Evolutionary conservation across 1,140 invertebrate species (phyloP).

Genomic region (Papilio polyxenes): DNA sequence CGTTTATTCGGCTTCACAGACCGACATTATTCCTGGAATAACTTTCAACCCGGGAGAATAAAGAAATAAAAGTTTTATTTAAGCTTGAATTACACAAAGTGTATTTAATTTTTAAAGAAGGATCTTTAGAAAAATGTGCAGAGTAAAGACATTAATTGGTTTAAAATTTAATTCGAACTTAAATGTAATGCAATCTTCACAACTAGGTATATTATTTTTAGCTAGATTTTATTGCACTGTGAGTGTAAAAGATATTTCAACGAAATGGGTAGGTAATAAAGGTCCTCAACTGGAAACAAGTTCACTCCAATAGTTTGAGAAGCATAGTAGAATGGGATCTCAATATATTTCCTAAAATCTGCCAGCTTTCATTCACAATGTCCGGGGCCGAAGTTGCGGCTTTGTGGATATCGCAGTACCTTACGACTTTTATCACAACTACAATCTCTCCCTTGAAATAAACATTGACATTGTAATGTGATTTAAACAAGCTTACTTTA

Average conservation of each 20-base stretch:
- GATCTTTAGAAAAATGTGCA: not conserved
- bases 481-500: not conserved
- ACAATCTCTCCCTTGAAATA: not conserved
- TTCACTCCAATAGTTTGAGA: not conserved
- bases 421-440: no score
- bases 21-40: slow-evolving; percentile 9
- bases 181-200: no score
- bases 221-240: not conserved
- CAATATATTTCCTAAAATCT: not conserved
- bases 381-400: no score
- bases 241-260: not conserved
- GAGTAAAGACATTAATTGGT: not conserved
- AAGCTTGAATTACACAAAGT: not conserved
- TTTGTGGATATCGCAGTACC: no score
- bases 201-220: no score
- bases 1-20: not conserved
- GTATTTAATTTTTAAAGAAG: not conserved
- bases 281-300: no score
- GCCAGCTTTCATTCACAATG: not conserved
- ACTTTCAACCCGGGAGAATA: not conserved
- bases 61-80: not conserved
- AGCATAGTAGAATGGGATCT: not conserved
- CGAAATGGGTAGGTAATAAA: not conserved
- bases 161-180: no score
- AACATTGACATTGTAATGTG: not conserved